A percentile compares a stretch with the other conserved stretches of the same genome.
Conservation (phyloP, 2,113 vertebrate species). For the Pelusios castaneus region DNA sequence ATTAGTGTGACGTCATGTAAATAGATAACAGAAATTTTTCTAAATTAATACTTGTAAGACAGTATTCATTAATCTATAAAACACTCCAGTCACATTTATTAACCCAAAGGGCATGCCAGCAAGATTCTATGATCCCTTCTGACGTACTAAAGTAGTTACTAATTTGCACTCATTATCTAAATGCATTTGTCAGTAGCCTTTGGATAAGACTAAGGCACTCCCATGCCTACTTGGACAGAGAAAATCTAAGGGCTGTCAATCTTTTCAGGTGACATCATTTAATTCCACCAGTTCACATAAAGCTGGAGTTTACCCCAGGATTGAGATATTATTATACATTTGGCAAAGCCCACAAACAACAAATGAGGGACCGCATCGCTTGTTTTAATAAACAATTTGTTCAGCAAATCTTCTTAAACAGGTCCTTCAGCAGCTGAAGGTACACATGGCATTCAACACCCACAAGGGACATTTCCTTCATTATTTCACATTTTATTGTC, state of each 20-base stretch:
- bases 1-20: conserved; percentile 60
- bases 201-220: conserved; percentile 71
- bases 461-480: accelerated
- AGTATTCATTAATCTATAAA: conserved; percentile 81
- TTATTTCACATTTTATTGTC: accelerated
- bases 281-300: neutral
- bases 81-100: conserved; percentile 65
- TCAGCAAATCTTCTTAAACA: conserved; percentile 3
- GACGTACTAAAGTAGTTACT: conserved; percentile 79
- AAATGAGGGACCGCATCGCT: neutral
- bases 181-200: conserved; percentile 74
- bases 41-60: conserved; percentile 78
- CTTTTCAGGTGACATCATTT: conserved; percentile 21
- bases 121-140: conserved; percentile 77
- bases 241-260: conserved; percentile 3
- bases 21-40: conserved; percentile 68
- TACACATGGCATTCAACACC: accelerated
- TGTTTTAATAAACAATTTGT: neutral
- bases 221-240: conserved; percentile 51
- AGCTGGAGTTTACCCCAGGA: neutral
- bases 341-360: conserved; percentile 10
- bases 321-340: neutral
- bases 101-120: conserved; percentile 84
- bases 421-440: neutral
- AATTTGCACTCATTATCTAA: conserved; percentile 84